Base-by-base conservation (phyloP, 2,888 invertebrate genomes). In the Oasisia sp. region DNA sequence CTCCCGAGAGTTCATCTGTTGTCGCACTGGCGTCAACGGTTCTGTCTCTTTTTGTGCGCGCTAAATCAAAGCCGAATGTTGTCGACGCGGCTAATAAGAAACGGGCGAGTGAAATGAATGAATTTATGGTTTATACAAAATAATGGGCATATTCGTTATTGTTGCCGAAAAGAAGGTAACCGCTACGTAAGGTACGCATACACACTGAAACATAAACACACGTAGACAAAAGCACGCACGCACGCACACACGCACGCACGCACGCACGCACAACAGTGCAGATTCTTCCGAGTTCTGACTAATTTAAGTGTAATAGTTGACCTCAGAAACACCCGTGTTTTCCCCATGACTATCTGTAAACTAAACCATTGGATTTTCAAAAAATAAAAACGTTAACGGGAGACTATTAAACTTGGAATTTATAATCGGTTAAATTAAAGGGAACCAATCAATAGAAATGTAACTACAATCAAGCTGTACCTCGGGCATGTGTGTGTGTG, bases 11-110 rank as follows among this genome's bases (percentile, higher is more conserved):
- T n/a, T n/a, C 74, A 74, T 74, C 74, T 74, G n/a, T 74, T 74
- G 74, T 74, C 74, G n/a, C 74, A 74, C 3, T n/a, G 74, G 74
- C 74, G 74, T 74, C 74, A 74, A 74, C 74, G n/a, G 74, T 74
- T 74, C 74, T 74, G 74, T n/a, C 74, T 74, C 7, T 74, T 74
- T 74, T 74, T 74, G 74, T 27, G 74, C 27, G 74, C 74, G 7
- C 27, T 74, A 74, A 74, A 74, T 74, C 74, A 74, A 3, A 74
- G 74, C 27, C 74, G 27, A 74, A 19, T 74, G 74, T 1, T 74
- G 74, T 74, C 74, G 50, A 50, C 9, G 50, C 50, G 74, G 27
- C 74, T 74, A 74, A 74, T 74, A 74, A 74, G 74, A 74, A 74
- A 74, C 74, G 19, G 74, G 74, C 19, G 74, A 74, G 27, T 7